Base-by-base conservation (phyloP, 2,888 invertebrate species). In the Pegoplata infirma region DNA sequence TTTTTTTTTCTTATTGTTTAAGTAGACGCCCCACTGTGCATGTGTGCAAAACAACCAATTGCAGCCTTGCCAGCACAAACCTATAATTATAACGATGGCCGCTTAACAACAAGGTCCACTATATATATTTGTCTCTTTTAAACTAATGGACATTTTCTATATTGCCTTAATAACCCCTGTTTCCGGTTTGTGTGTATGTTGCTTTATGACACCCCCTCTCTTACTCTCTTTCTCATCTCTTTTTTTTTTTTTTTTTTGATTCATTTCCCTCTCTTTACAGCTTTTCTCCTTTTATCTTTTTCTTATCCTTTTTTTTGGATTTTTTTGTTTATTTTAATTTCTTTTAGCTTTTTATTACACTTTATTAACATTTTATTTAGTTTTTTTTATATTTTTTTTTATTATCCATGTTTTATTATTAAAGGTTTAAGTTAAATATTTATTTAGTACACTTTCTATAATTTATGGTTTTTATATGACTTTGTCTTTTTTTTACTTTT, bases 61-160 rank as follows among this genome's bases (percentile, higher is more conserved):
- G 82, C 55, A 80, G 46, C 17, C 28, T 79, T 83, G 83, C 67
- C 67, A 10, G 51, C 66, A 21, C 81, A 83, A 88, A 87, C 87
- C 88, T 87, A 86, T 87, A 88, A 87, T 87, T 87, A 88, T 80
- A 84, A 87, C 88, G 86, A 87, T 88, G 87, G 87, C 87, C 87
- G 87, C 85, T 85, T 85, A 82, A 80, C 74, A 74, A 84, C 63
- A 53, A 84, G 81, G 82, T 82, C 19, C 58, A 36, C 72, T 8
- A n/a, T 17, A 28, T 40, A 23, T 44, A 21, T 14, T 23, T 1
- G 10, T 49, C 73, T 64, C 53, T 63, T 51, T 73, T 14, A 25
- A 44, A 23, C 73, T 12, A 53, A 77, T 58, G n/a, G 23, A 32
- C 10, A n/a, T 40, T 1, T 1, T 21, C 21, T 53, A 19, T 16